Conservation (phyloP, 2,888 invertebrate genomes). For the Ferrisia virgata region DNA sequence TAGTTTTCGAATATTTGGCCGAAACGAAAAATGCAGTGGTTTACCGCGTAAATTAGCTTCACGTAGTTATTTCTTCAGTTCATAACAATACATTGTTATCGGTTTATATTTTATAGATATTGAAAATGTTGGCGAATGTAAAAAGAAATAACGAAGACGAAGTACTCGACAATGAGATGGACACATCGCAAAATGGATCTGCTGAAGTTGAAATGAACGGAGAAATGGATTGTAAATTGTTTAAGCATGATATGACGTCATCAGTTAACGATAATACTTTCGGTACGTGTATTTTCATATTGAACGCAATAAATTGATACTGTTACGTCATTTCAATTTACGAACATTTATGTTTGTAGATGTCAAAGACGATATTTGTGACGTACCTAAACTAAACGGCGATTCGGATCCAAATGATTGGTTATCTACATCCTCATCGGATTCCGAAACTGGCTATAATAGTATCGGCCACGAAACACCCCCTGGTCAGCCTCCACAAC, state of each 20-base stretch:
- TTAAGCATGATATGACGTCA: not conserved
- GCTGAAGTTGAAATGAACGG: not conserved
- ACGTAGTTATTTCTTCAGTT: not conserved
- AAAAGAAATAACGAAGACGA: not conserved
- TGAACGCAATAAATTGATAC: not conserved
- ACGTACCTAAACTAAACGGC: not conserved
- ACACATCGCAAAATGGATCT: not conserved
- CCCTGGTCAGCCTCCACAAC: not conserved
- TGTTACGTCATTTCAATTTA: not conserved
- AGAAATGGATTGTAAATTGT: not conserved
- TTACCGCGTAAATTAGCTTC: not conserved
- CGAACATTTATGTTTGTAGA: not conserved
- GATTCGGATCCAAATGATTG: not conserved
- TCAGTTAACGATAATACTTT: not conserved
- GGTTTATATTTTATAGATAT: not conserved
- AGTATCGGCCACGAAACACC: not conserved
- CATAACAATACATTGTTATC: not conserved
- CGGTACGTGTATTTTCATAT: not conserved
- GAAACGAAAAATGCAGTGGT: not conserved
- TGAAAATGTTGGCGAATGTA: not conserved
- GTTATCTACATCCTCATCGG: not conserved
- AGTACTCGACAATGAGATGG: not conserved
- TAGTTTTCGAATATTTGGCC: not conserved
- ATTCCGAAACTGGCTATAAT: not conserved
- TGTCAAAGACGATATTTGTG: not conserved